Percentiles rank a stretch among this genome's conserved stretches.
Conservation (phyloP, 2,113 vertebrate species). For the Pogona vitticeps region DNA sequence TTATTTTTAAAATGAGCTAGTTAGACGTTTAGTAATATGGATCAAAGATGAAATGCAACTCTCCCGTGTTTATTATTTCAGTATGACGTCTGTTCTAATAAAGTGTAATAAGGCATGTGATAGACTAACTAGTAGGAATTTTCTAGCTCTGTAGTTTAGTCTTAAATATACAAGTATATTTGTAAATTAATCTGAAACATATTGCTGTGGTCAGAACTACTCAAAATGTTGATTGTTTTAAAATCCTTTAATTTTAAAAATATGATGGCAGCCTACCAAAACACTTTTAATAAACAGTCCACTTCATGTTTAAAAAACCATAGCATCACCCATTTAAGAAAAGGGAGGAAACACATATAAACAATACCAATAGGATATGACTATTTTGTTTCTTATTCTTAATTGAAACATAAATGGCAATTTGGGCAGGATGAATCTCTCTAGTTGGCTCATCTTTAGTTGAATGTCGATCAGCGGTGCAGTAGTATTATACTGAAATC, state of each 20-base stretch:
- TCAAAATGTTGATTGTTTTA: slow-evolving; percentile 77
- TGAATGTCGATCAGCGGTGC: slow-evolving; percentile 67
- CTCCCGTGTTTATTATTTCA: slow-evolving; percentile 84
- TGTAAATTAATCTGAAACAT: slow-evolving; percentile 84
- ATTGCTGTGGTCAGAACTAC: slow-evolving; percentile 73
- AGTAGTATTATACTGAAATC: slow-evolving; percentile 2
- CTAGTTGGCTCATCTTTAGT: slow-evolving; percentile 72
- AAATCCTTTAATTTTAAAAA: slow-evolving; percentile 78
- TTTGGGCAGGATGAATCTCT: slow-evolving; percentile 79
- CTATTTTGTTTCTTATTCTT: slow-evolving; percentile 71
- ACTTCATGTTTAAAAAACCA: slow-evolving; percentile 68
- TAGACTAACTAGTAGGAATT: slow-evolving; percentile 73
- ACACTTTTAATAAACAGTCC: slow-evolving; percentile 78
- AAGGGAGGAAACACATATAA: slow-evolving; percentile 22
- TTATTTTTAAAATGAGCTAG: slow-evolving; percentile 79
- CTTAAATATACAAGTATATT: slow-evolving; percentile 81
- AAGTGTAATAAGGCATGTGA: slow-evolving; percentile 74
- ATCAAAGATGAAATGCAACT: slow-evolving; percentile 78
- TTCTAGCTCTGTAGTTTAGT: slow-evolving; percentile 75
- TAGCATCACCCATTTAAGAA: slow-evolving; percentile 67
- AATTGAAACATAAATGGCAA: slow-evolving; percentile 78
- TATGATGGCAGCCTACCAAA: slow-evolving; percentile 76
- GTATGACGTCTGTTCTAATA: slow-evolving; percentile 82
- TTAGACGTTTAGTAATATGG: slow-evolving; percentile 77
- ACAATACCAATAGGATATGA: slow-evolving; percentile 62